Base-by-base conservation (phyloP, 2,113 vertebrate genomes). In the Leucopternis melanops region DNA sequence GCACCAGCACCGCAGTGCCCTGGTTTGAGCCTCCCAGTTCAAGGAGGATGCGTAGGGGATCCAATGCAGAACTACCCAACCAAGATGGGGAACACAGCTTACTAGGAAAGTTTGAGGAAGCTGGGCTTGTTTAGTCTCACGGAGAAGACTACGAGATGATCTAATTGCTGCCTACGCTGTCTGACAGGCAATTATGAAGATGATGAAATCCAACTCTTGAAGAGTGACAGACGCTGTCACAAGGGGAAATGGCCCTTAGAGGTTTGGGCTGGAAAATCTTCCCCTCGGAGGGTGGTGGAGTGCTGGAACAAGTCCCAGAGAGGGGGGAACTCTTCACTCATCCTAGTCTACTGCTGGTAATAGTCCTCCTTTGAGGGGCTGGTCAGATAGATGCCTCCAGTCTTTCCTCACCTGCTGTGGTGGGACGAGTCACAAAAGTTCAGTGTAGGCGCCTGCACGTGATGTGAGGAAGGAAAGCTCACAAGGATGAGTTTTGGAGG, bases 381-480 rank as follows among this genome's bases (percentile, higher is more conserved):
- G n/a, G 20, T 16, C 32, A 16, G 63, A 47, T 22, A 62, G 54
- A 58, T 40, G 47, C 7, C 26, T 81, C 22, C 47, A 32, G 34
- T 10, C 44, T 22, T 88, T 32, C 77, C 11, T 29, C 36, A 59
- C 13, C 25, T 83, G 29, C 11, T 49, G 8, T 22, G 5, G 32
- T 29, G 34, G 66, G 36, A 61, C 9, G 55, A 19, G 36, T 22
- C 6, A 2, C 19, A 71, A 63, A 54, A 31, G 22, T 0, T 65
- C 62, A 16, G 3, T 25, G 29, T 17, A 40, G 58, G 20, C n/a
- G 12, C 27, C 42, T 36, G 45, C 25, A 65, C 0, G 0, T 32
- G 32, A 34, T 6, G 2, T 0, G 9, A 63, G 62, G 34, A 6
- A 21, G 16, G 10, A 66, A 25, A 77, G 40, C 29, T 81, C 67